Evolutionary conservation across 2,888 invertebrate genomes (phyloP).

Genomic region (Drosophila silvestris): DNA sequence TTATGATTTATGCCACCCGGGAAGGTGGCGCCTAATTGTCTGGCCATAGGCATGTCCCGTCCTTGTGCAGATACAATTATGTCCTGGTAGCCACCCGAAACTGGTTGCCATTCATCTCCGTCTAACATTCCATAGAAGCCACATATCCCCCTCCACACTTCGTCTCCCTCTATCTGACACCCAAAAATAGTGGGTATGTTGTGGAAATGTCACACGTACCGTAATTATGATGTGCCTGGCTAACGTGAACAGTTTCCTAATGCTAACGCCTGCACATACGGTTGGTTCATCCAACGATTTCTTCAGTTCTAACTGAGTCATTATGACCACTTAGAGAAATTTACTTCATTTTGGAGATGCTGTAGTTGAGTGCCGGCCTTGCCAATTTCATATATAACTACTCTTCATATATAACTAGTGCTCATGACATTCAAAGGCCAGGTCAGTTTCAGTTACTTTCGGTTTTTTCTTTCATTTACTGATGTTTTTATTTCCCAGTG

Average conservation of each 20-base stretch:
- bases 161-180: not conserved
- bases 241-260: slow-evolving; percentile 10
- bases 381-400: not conserved
- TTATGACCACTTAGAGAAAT: slow-evolving; percentile 5
- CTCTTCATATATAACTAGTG: not conserved
- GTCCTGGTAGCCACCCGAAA: slow-evolving; percentile 3
- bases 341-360: not conserved
- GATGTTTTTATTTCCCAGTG: not conserved
- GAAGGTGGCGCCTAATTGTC: slow-evolving; percentile 5
- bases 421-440: no score
- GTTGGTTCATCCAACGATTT: no score
- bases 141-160: not conserved
- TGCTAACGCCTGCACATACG: slow-evolving; percentile 1
- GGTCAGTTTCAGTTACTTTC: not conserved
- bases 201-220: slow-evolving; percentile 3
- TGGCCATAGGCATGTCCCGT: not conserved
- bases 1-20: slow-evolving; percentile 12
- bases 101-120: slow-evolving; percentile 9
- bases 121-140: not conserved
- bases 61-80: slow-evolving; percentile 12
- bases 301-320: not conserved
- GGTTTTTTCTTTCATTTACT: not conserved
- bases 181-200: not conserved
- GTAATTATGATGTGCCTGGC: slow-evolving; percentile 11
- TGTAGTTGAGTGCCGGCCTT: not conserved